These are phyloP conservation scores for Verasper variegatus DNA, from an alignment of 2,113 vertebrate genomes.

Conservation along the genomic window DNA sequence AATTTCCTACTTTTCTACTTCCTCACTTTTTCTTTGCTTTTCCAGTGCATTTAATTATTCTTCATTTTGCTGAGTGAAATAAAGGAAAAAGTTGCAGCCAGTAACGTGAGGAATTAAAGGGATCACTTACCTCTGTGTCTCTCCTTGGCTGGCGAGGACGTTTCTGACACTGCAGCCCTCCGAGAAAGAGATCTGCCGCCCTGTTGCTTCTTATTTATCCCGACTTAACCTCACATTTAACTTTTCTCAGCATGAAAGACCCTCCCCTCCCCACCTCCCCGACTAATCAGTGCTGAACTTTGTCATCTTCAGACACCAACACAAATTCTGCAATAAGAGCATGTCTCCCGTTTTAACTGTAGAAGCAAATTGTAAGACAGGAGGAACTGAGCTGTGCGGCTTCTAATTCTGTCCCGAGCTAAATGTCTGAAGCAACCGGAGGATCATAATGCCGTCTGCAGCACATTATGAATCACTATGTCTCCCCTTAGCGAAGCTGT, in stretches of 20 bases:
- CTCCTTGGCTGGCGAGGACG: neutral
- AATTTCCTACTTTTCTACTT: too few species aligned
- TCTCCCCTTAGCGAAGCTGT: conserved; percentile 46
- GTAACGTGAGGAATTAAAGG: neutral
- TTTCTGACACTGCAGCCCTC: conserved; percentile 66
- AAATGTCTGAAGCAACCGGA: conserved; percentile 37
- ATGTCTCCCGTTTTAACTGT: conserved; percentile 58
- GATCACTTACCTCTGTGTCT: neutral
- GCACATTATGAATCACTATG: conserved; percentile 78
- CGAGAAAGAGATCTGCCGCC: conserved; percentile 48
- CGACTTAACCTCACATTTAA: conserved; percentile 73
- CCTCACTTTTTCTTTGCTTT: too few species aligned
- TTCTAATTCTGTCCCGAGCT: conserved; percentile 36
- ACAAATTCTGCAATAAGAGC: conserved; percentile 48
- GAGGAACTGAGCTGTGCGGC: conserved; percentile 39
- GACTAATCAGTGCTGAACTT: conserved; percentile 69
- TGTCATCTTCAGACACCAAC: conserved; percentile 36
- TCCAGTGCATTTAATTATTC: neutral
- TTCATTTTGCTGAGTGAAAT: neutral
- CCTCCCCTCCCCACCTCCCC: conserved; percentile 33
- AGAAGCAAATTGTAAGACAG: conserved; percentile 5
- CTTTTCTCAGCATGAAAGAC: conserved; percentile 74
- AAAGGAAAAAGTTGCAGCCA: too few species aligned
- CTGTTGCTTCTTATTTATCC: conserved; percentile 65
- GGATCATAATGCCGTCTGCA: conserved; percentile 77